Evolutionary conservation across 2,888 invertebrate species (phyloP).

Genomic region (Caenorhabditis doughertyi): DNA sequence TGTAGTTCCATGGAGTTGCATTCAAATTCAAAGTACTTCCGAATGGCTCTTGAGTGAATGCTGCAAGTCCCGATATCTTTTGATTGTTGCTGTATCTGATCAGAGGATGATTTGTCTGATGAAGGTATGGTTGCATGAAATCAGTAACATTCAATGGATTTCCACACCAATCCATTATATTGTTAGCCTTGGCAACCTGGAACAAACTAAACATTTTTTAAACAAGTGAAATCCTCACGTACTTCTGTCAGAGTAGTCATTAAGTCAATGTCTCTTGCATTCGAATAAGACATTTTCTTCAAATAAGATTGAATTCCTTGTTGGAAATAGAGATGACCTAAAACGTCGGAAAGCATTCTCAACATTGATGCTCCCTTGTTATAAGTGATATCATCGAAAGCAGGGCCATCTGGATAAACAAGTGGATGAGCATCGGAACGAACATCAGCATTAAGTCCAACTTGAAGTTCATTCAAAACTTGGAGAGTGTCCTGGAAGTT

Average conservation of each 20-base stretch:
- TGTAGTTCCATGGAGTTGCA: slow-evolving; percentile 57
- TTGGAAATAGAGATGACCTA: slow-evolving; percentile 55
- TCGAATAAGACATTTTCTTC: slow-evolving; percentile 87
- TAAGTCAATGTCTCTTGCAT: slow-evolving; percentile 89
- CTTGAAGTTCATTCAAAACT: slow-evolving; percentile 62
- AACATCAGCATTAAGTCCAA: slow-evolving; percentile 60
- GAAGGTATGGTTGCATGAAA: slow-evolving; percentile 67
- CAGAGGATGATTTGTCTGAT: slow-evolving; percentile 68
- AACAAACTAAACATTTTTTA: neutral
- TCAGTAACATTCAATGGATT: slow-evolving; percentile 53
- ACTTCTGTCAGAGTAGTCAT: slow-evolving; percentile 88
- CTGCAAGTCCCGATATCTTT: neutral
- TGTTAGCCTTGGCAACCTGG: slow-evolving; percentile 37
- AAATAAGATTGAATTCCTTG: slow-evolving; percentile 85
- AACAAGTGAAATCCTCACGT: neutral
- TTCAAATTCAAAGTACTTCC: slow-evolving; percentile 20
- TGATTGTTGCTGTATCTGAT: slow-evolving; percentile 54
- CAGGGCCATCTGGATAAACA: slow-evolving; percentile 66
- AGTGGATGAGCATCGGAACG: slow-evolving; percentile 60
- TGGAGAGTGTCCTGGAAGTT: slow-evolving; percentile 58
- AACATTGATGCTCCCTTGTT: slow-evolving; percentile 70
- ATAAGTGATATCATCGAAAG: slow-evolving; percentile 70
- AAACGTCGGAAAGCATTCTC: slow-evolving; percentile 61
- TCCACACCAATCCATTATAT: slow-evolving; percentile 66
- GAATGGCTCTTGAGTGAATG: slow-evolving; percentile 61